Evolutionary conservation across 2,888 invertebrate genomes (phyloP), one percentile per base, ranked within the genome.

Genomic region (Plusia festucae): DNA sequence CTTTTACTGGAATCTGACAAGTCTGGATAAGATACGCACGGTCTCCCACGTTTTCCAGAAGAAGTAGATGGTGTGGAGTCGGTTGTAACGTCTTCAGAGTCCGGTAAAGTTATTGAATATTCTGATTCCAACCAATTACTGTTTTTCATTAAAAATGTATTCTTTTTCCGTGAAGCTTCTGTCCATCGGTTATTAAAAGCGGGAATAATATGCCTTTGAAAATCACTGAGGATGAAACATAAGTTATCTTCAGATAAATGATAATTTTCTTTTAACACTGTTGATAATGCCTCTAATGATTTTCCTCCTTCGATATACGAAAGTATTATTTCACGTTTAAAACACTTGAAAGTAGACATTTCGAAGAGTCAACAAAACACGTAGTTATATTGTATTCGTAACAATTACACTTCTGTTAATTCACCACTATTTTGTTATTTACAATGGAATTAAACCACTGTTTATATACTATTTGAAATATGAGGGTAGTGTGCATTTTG

Each of bases 131-230:
- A 34, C 34, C 34, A 34, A 34, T 34, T 34, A 34, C 34, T 34
- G 2, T 34, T 34, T 2, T 1, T 34, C 34, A 11, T 34, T 15
- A 34, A 34, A 5, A 34, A 34, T 11, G 0, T 13, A 0, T 34
- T 13, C 2, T 34, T 34, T 0, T 34, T 34, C 34, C 34, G 7
- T 0, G 34, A 34, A 34, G 34, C 34, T 5, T 34, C 34, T 13
- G 34, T 2, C 34, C 60, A 63, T 20, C 64, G 64, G 60, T 56
- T 60, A 60, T 68, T 68, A 64, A 63, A 64, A 20, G 30, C 18
- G 40, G 60, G 57, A 64, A 68, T 59, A 60, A 62, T 32, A 60
- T 62, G 57, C 20, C 52, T 68, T 68, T 68, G 60, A 63, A 68
- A 22, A 55, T 68, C 63, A 63, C 63, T 63, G 16, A 55, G 2